Conservation (phyloP, 2,797 vertebrate genomes). For the Enoplosus armatus region DNA sequence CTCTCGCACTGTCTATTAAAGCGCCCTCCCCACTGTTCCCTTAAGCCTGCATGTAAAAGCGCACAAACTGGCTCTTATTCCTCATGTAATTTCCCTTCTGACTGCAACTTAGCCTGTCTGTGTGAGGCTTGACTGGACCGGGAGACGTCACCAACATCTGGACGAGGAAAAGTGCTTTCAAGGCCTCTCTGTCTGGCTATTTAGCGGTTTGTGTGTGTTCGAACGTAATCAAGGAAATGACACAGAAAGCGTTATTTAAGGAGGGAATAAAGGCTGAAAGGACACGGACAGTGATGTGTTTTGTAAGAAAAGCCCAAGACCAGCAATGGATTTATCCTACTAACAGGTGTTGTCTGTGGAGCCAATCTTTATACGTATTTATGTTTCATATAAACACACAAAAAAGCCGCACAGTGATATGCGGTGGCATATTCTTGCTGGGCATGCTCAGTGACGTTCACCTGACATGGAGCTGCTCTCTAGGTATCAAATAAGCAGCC, state of each 20-base stretch:
- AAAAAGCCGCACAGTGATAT: background rate
- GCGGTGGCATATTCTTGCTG: background rate
- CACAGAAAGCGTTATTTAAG: constrained; percentile 16
- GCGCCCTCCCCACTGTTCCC: constrained; percentile 72
- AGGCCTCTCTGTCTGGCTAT: constrained; percentile 37
- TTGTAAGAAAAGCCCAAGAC: background rate
- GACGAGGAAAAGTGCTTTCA: constrained; percentile 33
- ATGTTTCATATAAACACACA: background rate
- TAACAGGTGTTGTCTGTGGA: background rate
- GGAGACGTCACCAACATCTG: constrained; percentile 74
- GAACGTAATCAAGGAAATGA: constrained; percentile 8
- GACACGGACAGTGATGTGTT: background rate
- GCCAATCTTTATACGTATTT: background rate
- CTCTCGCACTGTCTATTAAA: constrained; percentile 89
- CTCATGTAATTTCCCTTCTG: constrained; percentile 42
- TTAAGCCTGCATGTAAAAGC: constrained; percentile 51
- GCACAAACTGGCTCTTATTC: constrained; percentile 66
- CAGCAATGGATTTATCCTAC: background rate
- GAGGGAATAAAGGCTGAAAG: background rate
- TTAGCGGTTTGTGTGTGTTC: constrained; percentile 35
- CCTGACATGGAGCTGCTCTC: background rate
- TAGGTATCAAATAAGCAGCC: background rate
- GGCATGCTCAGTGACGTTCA: constrained; percentile 18
- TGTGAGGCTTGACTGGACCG: constrained; percentile 22
- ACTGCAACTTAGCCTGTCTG: constrained; percentile 38